phyloP scores from a whole-genome alignment of 2,113 vertebrate species.

The Charadrius vociferus region DNA sequence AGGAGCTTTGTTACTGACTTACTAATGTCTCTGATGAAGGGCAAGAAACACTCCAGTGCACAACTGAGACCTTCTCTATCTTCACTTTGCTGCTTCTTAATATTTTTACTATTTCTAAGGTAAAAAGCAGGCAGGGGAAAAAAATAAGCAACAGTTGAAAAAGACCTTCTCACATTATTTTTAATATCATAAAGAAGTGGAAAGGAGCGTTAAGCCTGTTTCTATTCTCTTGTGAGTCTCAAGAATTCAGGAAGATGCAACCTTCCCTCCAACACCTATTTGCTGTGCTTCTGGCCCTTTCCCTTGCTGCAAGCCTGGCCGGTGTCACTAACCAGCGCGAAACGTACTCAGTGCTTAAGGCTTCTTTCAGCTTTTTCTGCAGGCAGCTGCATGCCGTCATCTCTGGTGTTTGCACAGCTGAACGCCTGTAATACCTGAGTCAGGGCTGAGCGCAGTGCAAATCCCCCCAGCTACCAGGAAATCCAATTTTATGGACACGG shows the following conservation, averaged over 20 bases:
- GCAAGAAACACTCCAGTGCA: background rate
- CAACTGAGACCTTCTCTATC: background rate
- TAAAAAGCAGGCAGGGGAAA: background rate
- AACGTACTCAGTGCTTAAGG: background rate
- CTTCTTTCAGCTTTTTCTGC: background rate
- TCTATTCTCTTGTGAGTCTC: background rate
- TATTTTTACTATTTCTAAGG: background rate
- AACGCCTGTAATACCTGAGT: slow-evolving; percentile 5
- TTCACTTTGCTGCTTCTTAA: background rate
- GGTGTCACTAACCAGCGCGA: accelerated
- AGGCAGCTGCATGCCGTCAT: accelerated
- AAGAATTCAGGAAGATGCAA: background rate
- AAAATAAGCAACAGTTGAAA: background rate
- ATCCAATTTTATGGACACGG: slow-evolving; percentile 52
- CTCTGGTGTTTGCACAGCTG: background rate
- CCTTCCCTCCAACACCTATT: background rate
- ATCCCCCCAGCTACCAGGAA: slow-evolving; percentile 39
- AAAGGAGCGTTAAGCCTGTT: background rate
- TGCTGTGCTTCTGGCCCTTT: background rate
- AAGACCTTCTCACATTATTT: background rate
- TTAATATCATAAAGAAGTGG: background rate
- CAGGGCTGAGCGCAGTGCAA: background rate
- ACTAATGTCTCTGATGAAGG: background rate
- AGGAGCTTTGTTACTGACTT: background rate
- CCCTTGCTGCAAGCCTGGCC: background rate